Percentiles rank a stretch among this genome's conserved stretches.
Evolutionary conservation across 1,140 invertebrate species (phyloP).

Genomic region (silkworm (Bombyx mori)): DNA sequence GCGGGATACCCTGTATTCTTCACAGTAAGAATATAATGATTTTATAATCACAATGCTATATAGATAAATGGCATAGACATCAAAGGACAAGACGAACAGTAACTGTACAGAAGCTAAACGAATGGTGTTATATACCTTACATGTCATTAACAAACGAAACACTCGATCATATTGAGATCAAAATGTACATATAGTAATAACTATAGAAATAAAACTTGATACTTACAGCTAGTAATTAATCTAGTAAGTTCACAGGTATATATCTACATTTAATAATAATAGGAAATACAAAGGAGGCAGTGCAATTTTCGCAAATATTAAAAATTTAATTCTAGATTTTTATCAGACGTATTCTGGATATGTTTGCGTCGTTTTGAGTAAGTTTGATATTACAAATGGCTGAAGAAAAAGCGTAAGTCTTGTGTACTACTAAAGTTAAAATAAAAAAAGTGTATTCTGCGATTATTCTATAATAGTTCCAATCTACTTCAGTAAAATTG

Average conservation of each 20-base stretch:
- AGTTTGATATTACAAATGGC: too few relatives aligned
- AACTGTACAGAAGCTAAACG: slow-evolving; percentile 65
- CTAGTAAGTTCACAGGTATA: slow-evolving; percentile 36
- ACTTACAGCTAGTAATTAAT: slow-evolving; percentile 34
- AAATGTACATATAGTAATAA: slow-evolving; percentile 62
- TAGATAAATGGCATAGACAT: slow-evolving; percentile 30
- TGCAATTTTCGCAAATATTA: slow-evolving; percentile 57
- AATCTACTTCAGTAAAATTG: too few relatives aligned
- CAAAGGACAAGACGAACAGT: slow-evolving; percentile 50
- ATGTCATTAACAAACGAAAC: slow-evolving; percentile 54
- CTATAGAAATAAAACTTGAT: slow-evolving; percentile 18
- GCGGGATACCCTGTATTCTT: too few relatives aligned
- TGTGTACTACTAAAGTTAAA: too few relatives aligned
- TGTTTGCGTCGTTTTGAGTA: slow-evolving; percentile 32
- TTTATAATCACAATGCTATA: slow-evolving; percentile 9
- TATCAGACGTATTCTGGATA: slow-evolving; percentile 53
- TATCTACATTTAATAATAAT: slow-evolving; percentile 20
- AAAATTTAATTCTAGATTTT: slow-evolving; percentile 32
- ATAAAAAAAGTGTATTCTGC: too few relatives aligned
- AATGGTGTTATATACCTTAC: slow-evolving; percentile 71
- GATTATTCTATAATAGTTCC: too few relatives aligned
- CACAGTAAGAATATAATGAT: too few relatives aligned
- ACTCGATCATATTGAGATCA: slow-evolving; percentile 69
- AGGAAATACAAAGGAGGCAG: slow-evolving; percentile 50
- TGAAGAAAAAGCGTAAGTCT: too few relatives aligned